Evolutionary conservation across 2,113 vertebrate genomes (phyloP), one percentile per base, ranked within the genome.

Genomic region (Corythoichthys haematopterus): DNA sequence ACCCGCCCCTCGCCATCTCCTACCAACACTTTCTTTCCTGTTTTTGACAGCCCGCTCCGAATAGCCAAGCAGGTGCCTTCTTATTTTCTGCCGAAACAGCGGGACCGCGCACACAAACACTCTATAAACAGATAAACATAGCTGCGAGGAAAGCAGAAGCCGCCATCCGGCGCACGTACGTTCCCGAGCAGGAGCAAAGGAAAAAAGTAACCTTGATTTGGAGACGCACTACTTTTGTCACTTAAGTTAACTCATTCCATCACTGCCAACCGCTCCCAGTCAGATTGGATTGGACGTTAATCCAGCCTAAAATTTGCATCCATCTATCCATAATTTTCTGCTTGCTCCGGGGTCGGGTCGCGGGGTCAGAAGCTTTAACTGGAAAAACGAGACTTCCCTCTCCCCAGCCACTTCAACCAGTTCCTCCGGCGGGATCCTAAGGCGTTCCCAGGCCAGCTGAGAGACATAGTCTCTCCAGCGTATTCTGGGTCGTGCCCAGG

Each of bases 1-100:
- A 6, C 50, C 50, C 3, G 1, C 14, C 4, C 77, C 15, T 15
- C n/a, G 38, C 78, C 60, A 45, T 62, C 60, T 33, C 12, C 43
- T 62, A 47, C 60, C 60, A 62, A 55, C 77, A 81, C 78, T 85
- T 82, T 83, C 75, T 81, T 80, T 87, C 74, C 85, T 80, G 82
- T 83, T 89, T 88, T 85, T 89, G 87, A 89, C 87, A 88, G 81
- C 80, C 65, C 72, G 80, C 84, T 75, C 75, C 6, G 76, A 85
- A 83, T 80, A 65, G 53, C 80, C 72, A 66, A 84, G 84, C 85
- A 83, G 88, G 83, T 86, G 82, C 83, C 80, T 87, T 88, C 79
- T 84, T 78, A 84, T 87, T 88, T 84, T 81, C 82, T 56, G 74
- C 81, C 46, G 77, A 79, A 81, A 83, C 84, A 77, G 82, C 72